These are phyloP conservation scores for Scomberomorus guttatus DNA, from an alignment of 2,797 vertebrate species.

Conservation along the genomic window DNA sequence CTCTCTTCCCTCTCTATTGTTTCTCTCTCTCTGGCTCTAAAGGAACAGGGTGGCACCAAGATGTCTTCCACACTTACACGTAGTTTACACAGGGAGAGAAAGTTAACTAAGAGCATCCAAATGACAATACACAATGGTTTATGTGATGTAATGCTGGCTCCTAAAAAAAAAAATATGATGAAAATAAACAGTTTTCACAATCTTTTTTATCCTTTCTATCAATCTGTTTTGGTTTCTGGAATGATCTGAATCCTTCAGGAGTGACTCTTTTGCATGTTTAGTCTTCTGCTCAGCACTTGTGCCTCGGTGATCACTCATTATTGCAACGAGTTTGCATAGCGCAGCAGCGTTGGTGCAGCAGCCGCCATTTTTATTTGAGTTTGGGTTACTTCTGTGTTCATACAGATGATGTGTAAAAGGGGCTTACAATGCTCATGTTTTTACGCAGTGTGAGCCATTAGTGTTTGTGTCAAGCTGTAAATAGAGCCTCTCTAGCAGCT, in stretches of 20 bases:
- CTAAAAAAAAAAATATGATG: too few relatives aligned
- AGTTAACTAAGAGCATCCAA: constrained; percentile 1
- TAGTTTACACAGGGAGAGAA: constrained; percentile 15
- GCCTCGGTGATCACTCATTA: background rate
- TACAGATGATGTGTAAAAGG: constrained; percentile 9
- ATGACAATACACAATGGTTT: background rate
- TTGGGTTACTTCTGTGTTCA: constrained; percentile 16
- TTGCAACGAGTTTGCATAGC: background rate
- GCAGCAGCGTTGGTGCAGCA: background rate
- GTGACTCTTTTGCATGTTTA: background rate
- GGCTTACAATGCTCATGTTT: constrained; percentile 4
- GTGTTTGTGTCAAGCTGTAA: constrained; percentile 25
- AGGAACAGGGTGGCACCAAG: constrained; percentile 9
- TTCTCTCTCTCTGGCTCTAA: constrained; percentile 13
- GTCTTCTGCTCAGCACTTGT: background rate
- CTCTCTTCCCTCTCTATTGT: constrained; percentile 12
- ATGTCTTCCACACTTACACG: constrained; percentile 18
- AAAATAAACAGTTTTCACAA: background rate
- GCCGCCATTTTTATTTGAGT: background rate
- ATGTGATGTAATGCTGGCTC: background rate
- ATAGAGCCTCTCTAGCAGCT: constrained; percentile 21
- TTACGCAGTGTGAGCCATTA: constrained; percentile 15
- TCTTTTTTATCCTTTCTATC: too few relatives aligned
- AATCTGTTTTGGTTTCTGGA: background rate
- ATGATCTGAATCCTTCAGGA: background rate